Evolutionary conservation across 1,140 invertebrate species (phyloP), one percentile per base, ranked within the genome.

Genomic region (Formica exsecta): DNA sequence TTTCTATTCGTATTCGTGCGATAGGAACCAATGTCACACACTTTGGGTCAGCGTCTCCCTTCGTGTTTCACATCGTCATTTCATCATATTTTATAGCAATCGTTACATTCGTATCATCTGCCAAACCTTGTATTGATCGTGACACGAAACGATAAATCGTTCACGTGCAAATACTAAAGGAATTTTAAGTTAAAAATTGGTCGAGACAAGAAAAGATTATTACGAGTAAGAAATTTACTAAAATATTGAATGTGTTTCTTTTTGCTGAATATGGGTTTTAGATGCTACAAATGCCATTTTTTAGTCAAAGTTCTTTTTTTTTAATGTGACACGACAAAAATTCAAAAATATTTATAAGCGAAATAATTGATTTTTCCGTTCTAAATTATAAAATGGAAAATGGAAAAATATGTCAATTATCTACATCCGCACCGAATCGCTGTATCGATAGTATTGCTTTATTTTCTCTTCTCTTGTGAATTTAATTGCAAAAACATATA

Each of bases 1-100:
- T 74, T 83, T 74, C 68, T 74, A 83, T 83, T 73, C 44, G 29
- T 29, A 73, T 73, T 83, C 79, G 64, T 13, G 29, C 68, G 79
- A 83, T 83, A 62, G 68, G 8, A 54, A 83, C 73, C 79, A 74
- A 32, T 61, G 79, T 74, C 68, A 44, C 9, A 38, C 38, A 25
- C 68, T 70, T 83, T 29, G 51, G 79, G 79, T 83, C 61, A 62
- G 38, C 68, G 2, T 83, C 68, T 38, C 68, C 68, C 25, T 1
- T 61, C 79, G 68, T 83, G 68, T 83, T 83, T 36, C 54, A 13
- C 54, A 38, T 16, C 41, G 65, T 25, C 38, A 32, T 59, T 57
- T 29, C 54, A 38, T 81, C 79, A 54, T 73, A 83, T 74, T 74
- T 80, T 61, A 44, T 74, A 36, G 41, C 54, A 51, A 74, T 74